These are phyloP conservation scores for Enteromius viviparus DNA, from an alignment of 2,797 vertebrate genomes.

Conservation along the genomic window DNA sequence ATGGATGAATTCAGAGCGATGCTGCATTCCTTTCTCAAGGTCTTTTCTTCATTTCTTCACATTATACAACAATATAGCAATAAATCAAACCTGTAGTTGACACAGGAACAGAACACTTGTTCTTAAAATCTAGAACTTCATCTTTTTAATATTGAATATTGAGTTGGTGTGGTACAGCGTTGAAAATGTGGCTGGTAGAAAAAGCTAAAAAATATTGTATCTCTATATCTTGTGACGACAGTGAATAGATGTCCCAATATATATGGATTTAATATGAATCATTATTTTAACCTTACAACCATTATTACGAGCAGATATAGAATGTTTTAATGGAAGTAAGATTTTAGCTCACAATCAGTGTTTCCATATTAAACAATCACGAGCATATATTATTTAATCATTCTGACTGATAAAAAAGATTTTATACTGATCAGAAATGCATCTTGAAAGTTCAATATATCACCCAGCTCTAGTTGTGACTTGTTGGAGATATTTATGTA, in stretches of 20 bases:
- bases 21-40: slow-evolving; percentile 93
- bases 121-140: background rate
- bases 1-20: slow-evolving; percentile 97
- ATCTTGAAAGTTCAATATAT: background rate
- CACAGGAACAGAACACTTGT: background rate
- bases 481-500: slow-evolving; percentile 8
- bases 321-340: background rate
- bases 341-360: background rate
- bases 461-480: background rate
- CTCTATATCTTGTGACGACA: background rate
- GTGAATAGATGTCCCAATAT: background rate
- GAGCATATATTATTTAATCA: background rate
- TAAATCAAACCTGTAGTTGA: background rate
- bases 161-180: background rate
- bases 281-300: background rate
- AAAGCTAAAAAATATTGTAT: background rate
- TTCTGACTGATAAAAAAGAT: background rate
- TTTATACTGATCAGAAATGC: background rate
- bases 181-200: background rate
- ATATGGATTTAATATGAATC: background rate
- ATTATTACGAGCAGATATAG: background rate
- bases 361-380: background rate
- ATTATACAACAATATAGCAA: background rate
- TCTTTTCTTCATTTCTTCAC: slow-evolving; percentile 59
- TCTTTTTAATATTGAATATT: background rate